phyloP scores from a whole-genome alignment of 2,888 invertebrate genomes.

The Eristalis pertinax region DNA sequence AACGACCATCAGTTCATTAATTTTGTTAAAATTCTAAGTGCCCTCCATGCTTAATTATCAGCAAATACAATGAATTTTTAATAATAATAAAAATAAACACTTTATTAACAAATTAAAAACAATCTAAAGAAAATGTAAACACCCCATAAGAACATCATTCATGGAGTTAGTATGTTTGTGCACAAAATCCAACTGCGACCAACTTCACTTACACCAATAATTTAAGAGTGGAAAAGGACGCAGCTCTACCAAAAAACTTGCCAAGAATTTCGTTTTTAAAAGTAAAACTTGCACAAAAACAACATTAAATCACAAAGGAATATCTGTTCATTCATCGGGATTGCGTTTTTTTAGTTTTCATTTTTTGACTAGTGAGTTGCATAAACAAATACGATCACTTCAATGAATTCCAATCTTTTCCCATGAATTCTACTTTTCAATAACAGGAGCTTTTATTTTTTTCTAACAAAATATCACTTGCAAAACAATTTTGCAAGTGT shows the following conservation, averaged over 20 bases:
- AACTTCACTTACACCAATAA: conserved; percentile 65
- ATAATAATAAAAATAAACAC: too few species aligned
- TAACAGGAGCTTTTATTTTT: conserved; percentile 39
- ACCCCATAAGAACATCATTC: background rate
- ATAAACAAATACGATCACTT: background rate
- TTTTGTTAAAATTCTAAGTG: too few species aligned
- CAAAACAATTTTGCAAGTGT: conserved; percentile 30
- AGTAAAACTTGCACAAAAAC: conserved; percentile 16
- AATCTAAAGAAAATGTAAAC: background rate
- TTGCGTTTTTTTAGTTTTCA: background rate
- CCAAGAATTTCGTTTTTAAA: conserved; percentile 46
- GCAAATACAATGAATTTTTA: too few species aligned
- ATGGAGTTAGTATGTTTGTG: conserved; percentile 32
- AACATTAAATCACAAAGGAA: background rate
- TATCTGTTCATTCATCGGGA: conserved; percentile 1
- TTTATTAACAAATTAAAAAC: too few species aligned
- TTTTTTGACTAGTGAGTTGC: conserved; percentile 14
- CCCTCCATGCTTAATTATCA: too few species aligned
- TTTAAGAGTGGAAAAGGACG: conserved; percentile 71
- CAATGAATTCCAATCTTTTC: conserved; percentile 28
- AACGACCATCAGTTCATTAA: too few species aligned
- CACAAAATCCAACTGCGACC: background rate
- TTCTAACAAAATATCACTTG: conserved; percentile 38
- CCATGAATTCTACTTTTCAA: conserved; percentile 8
- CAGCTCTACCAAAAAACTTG: conserved; percentile 62